These are phyloP conservation scores for Chrysotoxum bicinctum DNA, from an alignment of 2,888 invertebrate species.

Conservation along the genomic window DNA sequence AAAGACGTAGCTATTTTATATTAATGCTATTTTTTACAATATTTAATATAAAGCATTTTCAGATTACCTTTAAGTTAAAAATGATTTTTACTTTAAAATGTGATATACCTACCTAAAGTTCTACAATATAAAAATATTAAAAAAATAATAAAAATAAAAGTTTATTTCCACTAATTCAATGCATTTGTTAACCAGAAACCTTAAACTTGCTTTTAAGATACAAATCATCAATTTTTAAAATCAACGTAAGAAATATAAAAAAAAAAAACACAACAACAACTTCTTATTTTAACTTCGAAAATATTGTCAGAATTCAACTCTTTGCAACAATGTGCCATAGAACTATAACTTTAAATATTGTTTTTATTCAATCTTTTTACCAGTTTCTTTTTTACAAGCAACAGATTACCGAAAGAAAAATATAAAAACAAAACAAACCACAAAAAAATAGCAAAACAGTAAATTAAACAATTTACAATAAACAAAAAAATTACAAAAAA, in stretches of 20 bases:
- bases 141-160: neutral
- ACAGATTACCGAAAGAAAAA: conserved; percentile 63
- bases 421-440: conserved; percentile 63
- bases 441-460: conserved; percentile 72
- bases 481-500: conserved; percentile 42
- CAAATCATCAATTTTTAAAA: conserved; percentile 16
- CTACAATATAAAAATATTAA: conserved; percentile 21
- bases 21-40: neutral
- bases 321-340: conserved; percentile 73
- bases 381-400: conserved; percentile 73
- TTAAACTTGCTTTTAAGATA: conserved; percentile 18
- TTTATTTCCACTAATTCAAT: conserved; percentile 11
- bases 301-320: conserved; percentile 54
- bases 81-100: conserved; percentile 32
- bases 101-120: conserved; percentile 37
- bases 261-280: conserved; percentile 40
- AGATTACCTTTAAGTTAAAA: neutral
- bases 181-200: conserved; percentile 22
- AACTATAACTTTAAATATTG: conserved; percentile 73
- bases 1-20: neutral
- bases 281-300: conserved; percentile 61
- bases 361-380: conserved; percentile 70
- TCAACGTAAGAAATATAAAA: neutral
- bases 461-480: conserved; percentile 66
- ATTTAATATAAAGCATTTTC: neutral